Percentiles rank a stretch among this genome's conserved stretches.
These are phyloP conservation scores for Indicator maculatus DNA, from an alignment of 2,113 vertebrate species.

Conservation along the genomic window DNA sequence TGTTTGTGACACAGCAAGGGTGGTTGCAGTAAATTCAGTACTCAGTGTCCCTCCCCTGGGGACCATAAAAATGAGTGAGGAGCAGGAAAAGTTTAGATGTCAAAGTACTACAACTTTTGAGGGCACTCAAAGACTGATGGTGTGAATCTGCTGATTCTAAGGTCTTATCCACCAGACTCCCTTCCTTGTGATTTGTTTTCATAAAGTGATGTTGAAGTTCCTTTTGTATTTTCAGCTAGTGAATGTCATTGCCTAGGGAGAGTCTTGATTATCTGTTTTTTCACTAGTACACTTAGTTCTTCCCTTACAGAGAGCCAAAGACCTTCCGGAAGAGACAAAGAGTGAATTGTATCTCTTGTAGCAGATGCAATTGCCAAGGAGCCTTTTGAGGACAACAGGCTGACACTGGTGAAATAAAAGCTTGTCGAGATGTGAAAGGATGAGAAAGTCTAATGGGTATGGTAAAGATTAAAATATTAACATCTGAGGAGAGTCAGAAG, in stretches of 20 bases:
- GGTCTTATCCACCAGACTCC: background rate
- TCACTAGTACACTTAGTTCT: background rate
- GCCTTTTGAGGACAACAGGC: background rate
- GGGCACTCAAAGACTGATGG: background rate
- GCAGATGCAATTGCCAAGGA: constrained; percentile 9
- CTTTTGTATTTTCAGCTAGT: background rate
- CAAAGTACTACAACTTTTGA: background rate
- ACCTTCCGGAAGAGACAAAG: background rate
- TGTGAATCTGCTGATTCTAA: background rate
- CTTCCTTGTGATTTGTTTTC: background rate
- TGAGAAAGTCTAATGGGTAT: background rate
- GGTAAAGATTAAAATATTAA: background rate
- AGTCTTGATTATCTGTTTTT: constrained; percentile 8
- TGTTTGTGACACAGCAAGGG: background rate
- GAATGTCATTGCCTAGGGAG: background rate
- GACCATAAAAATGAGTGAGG: background rate
- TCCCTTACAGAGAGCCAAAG: background rate
- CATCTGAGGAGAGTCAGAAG: background rate
- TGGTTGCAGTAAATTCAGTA: background rate
- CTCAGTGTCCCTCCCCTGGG: background rate
- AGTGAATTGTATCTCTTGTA: background rate
- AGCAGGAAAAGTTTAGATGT: background rate
- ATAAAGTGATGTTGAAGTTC: background rate
- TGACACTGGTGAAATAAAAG: constrained; percentile 21
- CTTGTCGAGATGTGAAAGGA: background rate